Percentiles rank a stretch among this genome's conserved stretches.
These are phyloP conservation scores for Oncorhynchus keta DNA, from an alignment of 2,113 vertebrate species.

Conservation along the genomic window DNA sequence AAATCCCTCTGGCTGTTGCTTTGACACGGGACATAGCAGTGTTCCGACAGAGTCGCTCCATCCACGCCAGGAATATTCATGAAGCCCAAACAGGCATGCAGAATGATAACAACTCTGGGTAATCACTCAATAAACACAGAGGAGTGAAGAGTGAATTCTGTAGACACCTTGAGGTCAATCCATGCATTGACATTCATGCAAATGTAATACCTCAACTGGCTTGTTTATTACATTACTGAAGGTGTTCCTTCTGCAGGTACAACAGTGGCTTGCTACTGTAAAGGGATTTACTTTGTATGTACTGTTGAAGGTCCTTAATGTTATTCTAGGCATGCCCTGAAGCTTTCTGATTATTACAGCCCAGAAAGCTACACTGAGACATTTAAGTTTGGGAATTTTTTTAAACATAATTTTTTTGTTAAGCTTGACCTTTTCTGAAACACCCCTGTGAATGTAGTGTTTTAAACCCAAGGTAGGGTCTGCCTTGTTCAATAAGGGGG, in stretches of 20 bases:
- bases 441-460: neutral
- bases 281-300: no score
- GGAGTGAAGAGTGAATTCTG: neutral
- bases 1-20: constrained; percentile 57
- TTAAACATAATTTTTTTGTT: neutral
- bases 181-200: neutral
- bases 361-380: neutral
- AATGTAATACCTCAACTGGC: neutral
- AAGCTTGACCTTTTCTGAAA: neutral
- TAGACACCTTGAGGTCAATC: neutral
- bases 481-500: constrained; percentile 1
- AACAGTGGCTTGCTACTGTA: no score
- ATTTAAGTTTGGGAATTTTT: neutral
- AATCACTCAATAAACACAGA: constrained; percentile 48
- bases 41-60: constrained; percentile 29
- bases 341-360: no score
- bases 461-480: neutral
- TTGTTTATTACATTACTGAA: neutral
- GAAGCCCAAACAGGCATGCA: constrained; percentile 30
- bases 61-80: constrained; percentile 57
- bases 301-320: no score
- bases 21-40: constrained; percentile 43
- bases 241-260: neutral
- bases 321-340: no score
- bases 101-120: constrained; percentile 40